phyloP scores from a whole-genome alignment of 2,797 vertebrate genomes.

The Cirrhinus molitorella region DNA sequence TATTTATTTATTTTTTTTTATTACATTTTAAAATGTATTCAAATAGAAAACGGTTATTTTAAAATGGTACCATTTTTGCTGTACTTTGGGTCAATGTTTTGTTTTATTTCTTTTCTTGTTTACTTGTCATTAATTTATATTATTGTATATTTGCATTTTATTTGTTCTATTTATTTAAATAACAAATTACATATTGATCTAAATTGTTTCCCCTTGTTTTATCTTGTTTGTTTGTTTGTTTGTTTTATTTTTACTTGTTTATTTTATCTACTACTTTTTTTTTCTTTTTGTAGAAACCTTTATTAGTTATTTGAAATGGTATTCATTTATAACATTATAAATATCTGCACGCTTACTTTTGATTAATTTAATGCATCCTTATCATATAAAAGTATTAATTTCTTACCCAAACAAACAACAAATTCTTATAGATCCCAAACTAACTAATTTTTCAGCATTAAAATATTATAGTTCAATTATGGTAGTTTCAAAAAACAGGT shows the following conservation, averaged over 20 bases:
- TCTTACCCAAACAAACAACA: too few species aligned
- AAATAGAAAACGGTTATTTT: neutral
- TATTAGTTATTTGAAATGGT: neutral
- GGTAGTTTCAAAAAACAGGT: neutral
- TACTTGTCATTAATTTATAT: conserved; percentile 52
- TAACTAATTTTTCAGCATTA: neutral
- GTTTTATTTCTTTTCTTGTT: neutral
- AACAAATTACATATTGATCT: neutral
- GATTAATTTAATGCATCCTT: too few species aligned
- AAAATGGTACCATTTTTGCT: too few species aligned
- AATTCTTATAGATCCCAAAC: too few species aligned
- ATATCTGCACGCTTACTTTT: neutral
- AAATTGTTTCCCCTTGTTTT: neutral
- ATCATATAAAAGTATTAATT: too few species aligned
- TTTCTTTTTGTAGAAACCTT: too few species aligned
- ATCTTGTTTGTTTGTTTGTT: neutral
- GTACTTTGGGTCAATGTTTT: too few species aligned
- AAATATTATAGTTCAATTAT: neutral
- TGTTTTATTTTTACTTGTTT: neutral
- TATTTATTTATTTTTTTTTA: too few species aligned
- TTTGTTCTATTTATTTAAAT: neutral
- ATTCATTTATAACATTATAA: neutral
- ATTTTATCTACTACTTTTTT: too few species aligned
- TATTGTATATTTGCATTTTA: neutral
- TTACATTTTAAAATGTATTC: too few species aligned